Conservation (phyloP, 2,113 vertebrate species). For the Sphyrna mokarran region DNA sequence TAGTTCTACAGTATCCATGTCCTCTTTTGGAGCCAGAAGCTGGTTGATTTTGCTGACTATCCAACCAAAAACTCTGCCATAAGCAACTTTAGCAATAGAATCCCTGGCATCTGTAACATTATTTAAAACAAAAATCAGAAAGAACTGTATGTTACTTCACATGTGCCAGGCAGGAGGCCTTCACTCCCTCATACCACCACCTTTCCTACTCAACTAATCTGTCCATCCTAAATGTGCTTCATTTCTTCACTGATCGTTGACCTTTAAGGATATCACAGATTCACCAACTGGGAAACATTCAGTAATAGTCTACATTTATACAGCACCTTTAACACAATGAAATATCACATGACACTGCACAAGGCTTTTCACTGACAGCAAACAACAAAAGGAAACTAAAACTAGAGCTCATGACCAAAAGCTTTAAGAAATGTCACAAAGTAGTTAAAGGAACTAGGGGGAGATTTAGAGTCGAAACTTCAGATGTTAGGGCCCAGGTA, state of each 20-base stretch:
- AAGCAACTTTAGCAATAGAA: conserved; percentile 62
- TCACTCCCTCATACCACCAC: too few relatives aligned
- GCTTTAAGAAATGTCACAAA: too few relatives aligned
- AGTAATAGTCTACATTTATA: neutral
- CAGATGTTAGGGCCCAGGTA: too few relatives aligned
- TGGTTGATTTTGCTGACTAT: conserved; percentile 66
- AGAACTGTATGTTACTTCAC: neutral
- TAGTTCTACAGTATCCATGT: conserved; percentile 48
- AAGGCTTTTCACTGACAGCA: too few relatives aligned
- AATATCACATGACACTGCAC: too few relatives aligned
- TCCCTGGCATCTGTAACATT: conserved; percentile 57
- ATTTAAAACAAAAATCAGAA: neutral
- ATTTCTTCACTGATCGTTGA: neutral
- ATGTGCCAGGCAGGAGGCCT: neutral
- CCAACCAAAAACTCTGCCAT: conserved; percentile 63
- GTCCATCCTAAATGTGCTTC: neutral
- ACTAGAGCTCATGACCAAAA: too few relatives aligned
- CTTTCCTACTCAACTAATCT: neutral
- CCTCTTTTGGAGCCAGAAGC: conserved; percentile 52
- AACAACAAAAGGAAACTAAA: too few relatives aligned
- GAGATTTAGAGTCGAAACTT: too few relatives aligned
- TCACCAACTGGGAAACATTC: neutral
- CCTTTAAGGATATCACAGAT: neutral
- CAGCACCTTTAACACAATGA: too few relatives aligned
- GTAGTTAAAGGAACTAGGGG: too few relatives aligned